A percentile compares a stretch with the other conserved stretches of the same genome.
Conservation (phyloP, 2,797 vertebrate species). For the Danionella dracula region DNA sequence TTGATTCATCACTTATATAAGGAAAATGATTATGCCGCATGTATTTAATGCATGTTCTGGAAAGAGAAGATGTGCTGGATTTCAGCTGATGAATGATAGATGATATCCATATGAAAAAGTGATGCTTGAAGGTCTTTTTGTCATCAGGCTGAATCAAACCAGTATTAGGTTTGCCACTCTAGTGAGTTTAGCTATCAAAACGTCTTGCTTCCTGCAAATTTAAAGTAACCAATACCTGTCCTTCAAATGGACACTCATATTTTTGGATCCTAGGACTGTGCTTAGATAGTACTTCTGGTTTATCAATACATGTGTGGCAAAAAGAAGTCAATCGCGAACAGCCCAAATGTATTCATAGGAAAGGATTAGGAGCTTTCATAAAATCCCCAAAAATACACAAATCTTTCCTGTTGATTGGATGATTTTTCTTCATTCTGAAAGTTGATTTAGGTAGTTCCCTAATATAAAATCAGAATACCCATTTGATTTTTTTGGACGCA, state of each 20-base stretch:
- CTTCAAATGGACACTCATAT: conserved; percentile 38
- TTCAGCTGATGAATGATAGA: conserved; percentile 54
- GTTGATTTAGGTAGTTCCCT: too few species aligned
- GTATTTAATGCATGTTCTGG: conserved; percentile 9
- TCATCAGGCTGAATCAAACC: conserved; percentile 55
- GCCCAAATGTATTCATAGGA: too few species aligned
- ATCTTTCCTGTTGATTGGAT: too few species aligned
- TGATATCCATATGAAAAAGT: conserved; percentile 48
- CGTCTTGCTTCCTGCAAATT: conserved; percentile 34
- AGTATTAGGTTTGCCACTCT: conserved; percentile 26
- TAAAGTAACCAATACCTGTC: conserved; percentile 39
- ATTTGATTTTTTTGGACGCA: too few species aligned
- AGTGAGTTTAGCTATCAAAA: conserved; percentile 20
- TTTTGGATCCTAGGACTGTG: conserved; percentile 35
- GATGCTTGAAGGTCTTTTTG: conserved; percentile 42
- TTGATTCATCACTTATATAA: conserved; percentile 34
- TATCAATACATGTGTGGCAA: too few species aligned
- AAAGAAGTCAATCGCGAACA: too few species aligned
- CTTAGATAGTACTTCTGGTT: neutral
- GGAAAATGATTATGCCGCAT: conserved; percentile 20
- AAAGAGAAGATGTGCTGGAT: conserved; percentile 37
- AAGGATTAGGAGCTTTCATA: too few species aligned
- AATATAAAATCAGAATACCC: too few species aligned
- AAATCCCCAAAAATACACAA: too few species aligned
- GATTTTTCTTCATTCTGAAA: too few species aligned